Evolutionary conservation across 2,888 invertebrate genomes (phyloP).

Genomic region (Dione vanillae): DNA sequence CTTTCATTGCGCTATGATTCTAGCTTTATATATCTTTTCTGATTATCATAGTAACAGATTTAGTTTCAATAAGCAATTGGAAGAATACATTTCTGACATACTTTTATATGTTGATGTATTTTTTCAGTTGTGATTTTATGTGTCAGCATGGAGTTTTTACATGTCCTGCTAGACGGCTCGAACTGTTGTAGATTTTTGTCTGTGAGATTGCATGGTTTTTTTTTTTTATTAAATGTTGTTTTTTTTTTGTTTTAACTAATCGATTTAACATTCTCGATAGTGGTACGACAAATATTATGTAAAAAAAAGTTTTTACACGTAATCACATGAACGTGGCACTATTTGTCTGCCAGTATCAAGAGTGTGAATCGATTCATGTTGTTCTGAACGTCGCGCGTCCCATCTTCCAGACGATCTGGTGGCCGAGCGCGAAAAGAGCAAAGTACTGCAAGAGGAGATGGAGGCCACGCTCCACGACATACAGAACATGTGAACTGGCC

Average conservation of each 20-base stretch:
- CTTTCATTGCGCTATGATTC: constrained; percentile 72
- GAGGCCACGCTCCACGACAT: constrained; percentile 99
- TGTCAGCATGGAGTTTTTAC: constrained; percentile 73
- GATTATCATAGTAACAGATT: constrained; percentile 72
- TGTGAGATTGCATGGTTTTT: constrained; percentile 72
- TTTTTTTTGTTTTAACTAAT: constrained; percentile 60
- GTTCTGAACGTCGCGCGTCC: constrained; percentile 78
- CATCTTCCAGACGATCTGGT: constrained; percentile 95
- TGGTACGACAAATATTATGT: background rate
- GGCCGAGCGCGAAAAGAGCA: constrained; percentile 97
- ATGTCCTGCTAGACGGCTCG: constrained; percentile 76
- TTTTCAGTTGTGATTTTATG: constrained; percentile 54
- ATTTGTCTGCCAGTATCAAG: constrained; percentile 37
- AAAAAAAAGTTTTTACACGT: background rate
- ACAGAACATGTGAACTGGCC: constrained; percentile 95
- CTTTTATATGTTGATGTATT: constrained; percentile 36
- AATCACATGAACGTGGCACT: background rate
- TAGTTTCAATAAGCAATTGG: constrained; percentile 49
- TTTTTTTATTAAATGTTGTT: constrained; percentile 69
- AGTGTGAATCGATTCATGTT: constrained; percentile 59
- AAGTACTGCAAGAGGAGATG: constrained; percentile 98
- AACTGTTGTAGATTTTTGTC: constrained; percentile 62
- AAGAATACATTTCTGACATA: constrained; percentile 29
- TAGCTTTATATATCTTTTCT: constrained; percentile 68
- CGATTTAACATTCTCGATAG: constrained; percentile 49